A percentile compares a stretch with the other conserved stretches of the same genome.
These are phyloP conservation scores for Aelia acuminata DNA, from an alignment of 2,888 invertebrate genomes.

Conservation along the genomic window DNA sequence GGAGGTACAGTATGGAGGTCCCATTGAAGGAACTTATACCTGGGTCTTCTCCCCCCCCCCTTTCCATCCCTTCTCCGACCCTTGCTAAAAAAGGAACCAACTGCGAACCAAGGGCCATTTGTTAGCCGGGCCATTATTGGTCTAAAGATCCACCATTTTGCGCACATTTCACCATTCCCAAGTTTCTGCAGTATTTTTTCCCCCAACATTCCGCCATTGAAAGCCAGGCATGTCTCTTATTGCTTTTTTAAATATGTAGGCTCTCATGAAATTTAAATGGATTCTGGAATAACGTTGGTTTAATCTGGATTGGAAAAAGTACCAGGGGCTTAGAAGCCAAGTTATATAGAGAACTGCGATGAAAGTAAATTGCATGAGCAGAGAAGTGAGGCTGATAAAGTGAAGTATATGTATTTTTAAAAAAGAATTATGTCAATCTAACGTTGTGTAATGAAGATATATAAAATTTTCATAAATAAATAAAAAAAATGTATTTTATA, in stretches of 20 bases:
- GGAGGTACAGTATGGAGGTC: background rate
- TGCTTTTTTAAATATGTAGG: constrained; percentile 21
- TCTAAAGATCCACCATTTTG: constrained; percentile 41
- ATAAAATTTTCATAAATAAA: too few relatives aligned
- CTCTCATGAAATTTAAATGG: background rate
- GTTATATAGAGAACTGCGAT: background rate
- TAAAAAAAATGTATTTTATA: too few relatives aligned
- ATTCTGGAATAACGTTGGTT: background rate
- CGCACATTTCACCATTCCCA: background rate
- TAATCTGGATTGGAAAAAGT: constrained; percentile 2
- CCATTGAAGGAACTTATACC: constrained; percentile 25
- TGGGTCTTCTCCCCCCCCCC: background rate
- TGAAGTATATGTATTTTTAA: background rate
- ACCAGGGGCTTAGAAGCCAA: background rate
- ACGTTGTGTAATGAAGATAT: too few relatives aligned
- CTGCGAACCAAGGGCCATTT: constrained; percentile 40
- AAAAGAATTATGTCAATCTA: too few relatives aligned
- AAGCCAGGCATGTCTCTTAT: constrained; percentile 2
- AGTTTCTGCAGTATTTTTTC: background rate
- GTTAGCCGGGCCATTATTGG: constrained; percentile 18
- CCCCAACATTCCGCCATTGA: constrained; percentile 42
- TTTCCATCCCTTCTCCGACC: too few relatives aligned
- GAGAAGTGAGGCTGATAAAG: background rate
- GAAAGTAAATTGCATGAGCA: background rate
- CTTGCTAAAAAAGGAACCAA: constrained; percentile 20